Base-by-base conservation (phyloP, 1,140 invertebrate species). In the Aphelinus atriplicis region DNA sequence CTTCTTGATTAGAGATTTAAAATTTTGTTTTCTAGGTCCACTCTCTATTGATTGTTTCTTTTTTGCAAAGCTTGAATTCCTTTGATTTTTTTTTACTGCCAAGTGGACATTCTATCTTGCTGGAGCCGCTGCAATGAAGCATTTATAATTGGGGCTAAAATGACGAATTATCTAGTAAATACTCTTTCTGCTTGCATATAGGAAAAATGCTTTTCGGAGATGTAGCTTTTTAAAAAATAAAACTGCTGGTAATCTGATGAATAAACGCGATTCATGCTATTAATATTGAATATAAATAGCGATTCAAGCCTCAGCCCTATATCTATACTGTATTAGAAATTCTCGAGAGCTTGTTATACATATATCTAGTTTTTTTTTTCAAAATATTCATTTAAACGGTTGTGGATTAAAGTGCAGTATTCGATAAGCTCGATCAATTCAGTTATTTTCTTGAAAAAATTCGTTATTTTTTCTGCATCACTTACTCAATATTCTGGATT, bases 181-280 rank as follows among this genome's bases (percentile, higher is more conserved):
- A 80, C 79, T 74, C 80, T 73, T 76, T 82, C 47, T 71, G 80
- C 81, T 82, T 82, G 78, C 79, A 77, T 79, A 53, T 9, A 80
- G 75, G 78, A 50, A 81, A 66, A 68, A 75, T 46, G 81, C 81
- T 82, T 79, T 71, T 73, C 80, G 78, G 80, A 77, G 78, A 79
- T 77, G 63, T 79, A 80, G 78, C 78, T 80, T 80, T 71, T 60
- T 48, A 76, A 69, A 76, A 72, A 48, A 60, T 64, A 67, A 45
- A 73, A 76, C 26, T 50, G 77, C 74, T 70, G 64, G 51, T 68
- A 53, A 67, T 75, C 61, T 57, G 51, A 75, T 6, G 55, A 67
- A 74, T 62, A 69, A 43, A 64, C 66, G 58, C 60, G 72, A 74
- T 69, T 64, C 55, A 69, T 50, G 61, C 53, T 57, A 73, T 45